Percentiles rank a stretch among this genome's conserved stretches.
These are phyloP conservation scores for Anthrax anthrax DNA, from an alignment of 2,888 invertebrate genomes.

Conservation along the genomic window DNA sequence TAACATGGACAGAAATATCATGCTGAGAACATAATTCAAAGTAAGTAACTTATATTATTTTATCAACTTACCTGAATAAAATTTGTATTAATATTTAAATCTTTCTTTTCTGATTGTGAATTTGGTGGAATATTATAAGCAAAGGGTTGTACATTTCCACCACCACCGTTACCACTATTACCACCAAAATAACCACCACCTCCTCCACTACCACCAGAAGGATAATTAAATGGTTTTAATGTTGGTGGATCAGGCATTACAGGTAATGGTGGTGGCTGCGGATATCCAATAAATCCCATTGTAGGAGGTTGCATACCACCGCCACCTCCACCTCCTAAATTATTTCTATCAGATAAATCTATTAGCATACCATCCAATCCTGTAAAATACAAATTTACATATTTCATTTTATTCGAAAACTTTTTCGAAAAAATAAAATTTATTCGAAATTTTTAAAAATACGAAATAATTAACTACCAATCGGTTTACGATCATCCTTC, in stretches of 20 bases:
- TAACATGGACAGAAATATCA: slow-evolving; percentile 4
- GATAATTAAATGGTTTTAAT: slow-evolving; percentile 52
- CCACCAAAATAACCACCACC: slow-evolving; percentile 10
- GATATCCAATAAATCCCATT: slow-evolving; percentile 70
- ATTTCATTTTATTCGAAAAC: not conserved
- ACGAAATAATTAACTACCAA: slow-evolving; percentile 7
- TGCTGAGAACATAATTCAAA: not conserved
- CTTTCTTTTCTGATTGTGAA: slow-evolving; percentile 41
- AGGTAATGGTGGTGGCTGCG: slow-evolving; percentile 53
- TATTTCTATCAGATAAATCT: slow-evolving; percentile 48
- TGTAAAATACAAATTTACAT: slow-evolving; percentile 15
- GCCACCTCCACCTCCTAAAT: slow-evolving; percentile 37
- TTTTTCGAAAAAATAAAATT: not conserved
- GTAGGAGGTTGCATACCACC: slow-evolving; percentile 46
- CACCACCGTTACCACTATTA: slow-evolving; percentile 36
- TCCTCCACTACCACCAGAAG: slow-evolving; percentile 31
- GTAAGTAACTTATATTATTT: not conserved
- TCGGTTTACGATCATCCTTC: slow-evolving; percentile 45
- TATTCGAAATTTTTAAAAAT: slow-evolving; percentile 1
- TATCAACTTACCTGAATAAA: slow-evolving; percentile 37
- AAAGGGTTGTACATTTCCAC: slow-evolving; percentile 31
- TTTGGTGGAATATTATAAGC: slow-evolving; percentile 53
- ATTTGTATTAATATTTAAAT: slow-evolving; percentile 44
- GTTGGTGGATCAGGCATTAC: slow-evolving; percentile 38
- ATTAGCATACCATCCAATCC: slow-evolving; percentile 53